phyloP scores from a whole-genome alignment of 2,113 vertebrate species.

The Brachypteracias leptosomus region DNA sequence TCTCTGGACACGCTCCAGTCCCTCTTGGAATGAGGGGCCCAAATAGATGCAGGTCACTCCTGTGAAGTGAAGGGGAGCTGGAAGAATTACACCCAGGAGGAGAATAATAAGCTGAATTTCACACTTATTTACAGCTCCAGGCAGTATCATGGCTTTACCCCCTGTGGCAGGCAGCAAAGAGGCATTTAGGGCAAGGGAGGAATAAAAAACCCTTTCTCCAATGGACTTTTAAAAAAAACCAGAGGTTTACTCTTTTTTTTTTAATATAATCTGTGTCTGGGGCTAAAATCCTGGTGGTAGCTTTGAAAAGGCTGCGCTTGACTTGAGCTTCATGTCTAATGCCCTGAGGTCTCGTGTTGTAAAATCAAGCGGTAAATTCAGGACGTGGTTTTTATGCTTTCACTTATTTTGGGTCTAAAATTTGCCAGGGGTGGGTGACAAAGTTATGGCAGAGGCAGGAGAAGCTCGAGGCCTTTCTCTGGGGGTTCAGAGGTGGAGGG shows the following conservation, averaged over 20 bases:
- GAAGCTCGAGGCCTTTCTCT: background rate
- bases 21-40: background rate
- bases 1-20: background rate
- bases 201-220: background rate
- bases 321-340: background rate
- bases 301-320: background rate
- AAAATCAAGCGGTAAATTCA: background rate
- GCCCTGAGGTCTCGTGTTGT: background rate
- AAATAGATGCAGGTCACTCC: rapidly evolving
- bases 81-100: background rate
- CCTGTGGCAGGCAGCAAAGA: background rate
- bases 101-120: background rate
- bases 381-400: background rate
- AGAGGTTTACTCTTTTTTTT: background rate
- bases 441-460: background rate
- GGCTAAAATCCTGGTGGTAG: background rate
- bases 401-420: background rate
- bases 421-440: background rate
- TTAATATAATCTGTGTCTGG: background rate
- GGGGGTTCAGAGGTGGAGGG: background rate
- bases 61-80: background rate
- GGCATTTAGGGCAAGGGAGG: background rate
- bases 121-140: background rate
- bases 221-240: background rate
- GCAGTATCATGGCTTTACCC: background rate